Base-by-base conservation (phyloP, 2,888 invertebrate genomes). In the Athripsodes cinereus region DNA sequence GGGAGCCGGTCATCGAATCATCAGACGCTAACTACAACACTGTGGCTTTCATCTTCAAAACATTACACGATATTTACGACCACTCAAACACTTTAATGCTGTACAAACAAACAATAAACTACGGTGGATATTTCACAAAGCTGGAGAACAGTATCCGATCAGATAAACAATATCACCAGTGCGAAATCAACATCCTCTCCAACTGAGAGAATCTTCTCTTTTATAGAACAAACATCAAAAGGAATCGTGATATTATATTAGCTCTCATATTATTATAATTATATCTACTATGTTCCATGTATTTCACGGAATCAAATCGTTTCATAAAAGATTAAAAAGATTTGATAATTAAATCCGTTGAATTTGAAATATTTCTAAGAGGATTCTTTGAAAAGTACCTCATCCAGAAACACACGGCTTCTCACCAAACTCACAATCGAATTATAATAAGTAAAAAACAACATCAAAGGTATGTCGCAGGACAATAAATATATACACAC, bases 31-130 rank as follows among this genome's bases (percentile, higher is more conserved):
- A 6, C 26, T 26, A 40, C 40, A 40, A n/a, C 40, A n/a, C 40
- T 40, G n/a, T 16, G n/a, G 40, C 40, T 40, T 40, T 40, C 40
- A 40, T 40, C 40, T 40, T 40, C 40, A 40, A 40, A 40, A 40
- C 40, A 40, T 40, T 40, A 40, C 40, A 40, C 40, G 13, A 13
- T 8, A 16, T 40, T 40, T 40, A 40, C 40, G 40, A 40, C 8
- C 40, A 40, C 16, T 40, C 40, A 40, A 40, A 40, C 40, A 40
- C 40, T 40, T 40, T 40, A 40, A 40, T 40, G 40, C 3, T 13
- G 26, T 26, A 26, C 26, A 26, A 26, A 26, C 26, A 26, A 26
- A 26, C 26, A 26, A 26, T 26, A 26, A 26, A 26, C 26, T 16
- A 5, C 8, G 5, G 40, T 40, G 2, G 3, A 6, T 26, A 26